Conservation (phyloP, 2,113 vertebrate genomes). For the Ophiodon elongatus region DNA sequence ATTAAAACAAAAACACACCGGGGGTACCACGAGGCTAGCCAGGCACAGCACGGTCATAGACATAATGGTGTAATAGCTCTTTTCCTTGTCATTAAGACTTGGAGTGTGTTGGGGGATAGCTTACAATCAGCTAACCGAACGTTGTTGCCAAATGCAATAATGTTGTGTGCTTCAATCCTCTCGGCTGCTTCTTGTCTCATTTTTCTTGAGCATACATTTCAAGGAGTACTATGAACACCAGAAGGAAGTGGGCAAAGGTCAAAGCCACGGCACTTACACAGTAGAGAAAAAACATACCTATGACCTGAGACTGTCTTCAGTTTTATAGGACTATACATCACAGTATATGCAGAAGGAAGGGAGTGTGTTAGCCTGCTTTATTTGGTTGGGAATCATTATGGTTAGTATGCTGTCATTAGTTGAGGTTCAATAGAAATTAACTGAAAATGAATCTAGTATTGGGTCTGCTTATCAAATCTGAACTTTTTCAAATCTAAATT, state of each 20-base stretch:
- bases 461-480: background rate
- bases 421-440: background rate
- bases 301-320: conserved; percentile 9
- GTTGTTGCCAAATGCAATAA: conserved; percentile 27
- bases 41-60: conserved; percentile 36
- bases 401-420: background rate
- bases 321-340: background rate
- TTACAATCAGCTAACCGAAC: background rate
- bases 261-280: conserved; percentile 17
- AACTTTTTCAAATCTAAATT: background rate
- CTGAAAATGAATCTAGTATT: background rate
- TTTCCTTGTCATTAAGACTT: background rate
- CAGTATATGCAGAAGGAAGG: background rate
- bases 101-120: background rate
- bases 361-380: background rate
- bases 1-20: conserved; percentile 57
- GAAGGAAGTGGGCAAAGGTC: conserved; percentile 14
- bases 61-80: conserved; percentile 21
- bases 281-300: conserved; percentile 11
- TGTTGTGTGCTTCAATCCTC: background rate
- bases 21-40: conserved; percentile 26
- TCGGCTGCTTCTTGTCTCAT: background rate
- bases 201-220: conserved; percentile 10
- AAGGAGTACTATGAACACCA: conserved; percentile 21
- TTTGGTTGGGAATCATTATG: background rate